These are phyloP conservation scores for Saccostrea glomerata DNA, from an alignment of 1,140 invertebrate species.

Conservation along the genomic window DNA sequence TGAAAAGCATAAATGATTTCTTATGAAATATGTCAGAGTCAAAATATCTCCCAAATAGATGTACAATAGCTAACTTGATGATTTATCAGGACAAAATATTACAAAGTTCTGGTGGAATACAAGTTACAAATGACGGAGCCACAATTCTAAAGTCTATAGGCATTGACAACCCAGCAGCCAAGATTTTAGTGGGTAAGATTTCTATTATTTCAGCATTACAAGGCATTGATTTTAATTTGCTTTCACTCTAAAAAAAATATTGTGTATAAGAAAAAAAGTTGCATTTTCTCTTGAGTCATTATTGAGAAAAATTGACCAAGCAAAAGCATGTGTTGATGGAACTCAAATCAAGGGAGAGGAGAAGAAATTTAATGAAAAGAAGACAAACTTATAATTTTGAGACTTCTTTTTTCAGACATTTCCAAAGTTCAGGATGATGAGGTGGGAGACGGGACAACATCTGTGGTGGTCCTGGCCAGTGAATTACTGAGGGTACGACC, in stretches of 20 bases:
- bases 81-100: constrained; percentile 93
- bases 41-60: background rate
- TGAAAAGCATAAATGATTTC: too few species aligned
- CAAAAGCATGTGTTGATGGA: too few species aligned
- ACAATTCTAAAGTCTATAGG: constrained; percentile 98
- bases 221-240: too few species aligned
- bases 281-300: too few species aligned
- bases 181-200: constrained; percentile 90
- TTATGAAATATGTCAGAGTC: too few species aligned
- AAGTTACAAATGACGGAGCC: constrained; percentile 99
- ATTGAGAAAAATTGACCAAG: too few species aligned
- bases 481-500: constrained; percentile 89
- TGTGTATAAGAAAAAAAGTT: too few species aligned
- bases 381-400: too few species aligned
- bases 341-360: background rate
- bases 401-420: constrained; percentile 85
- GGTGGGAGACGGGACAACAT: constrained; percentile 99
- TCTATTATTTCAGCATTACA: background rate
- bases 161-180: constrained; percentile 99
- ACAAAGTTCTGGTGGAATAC: constrained; percentile 88
- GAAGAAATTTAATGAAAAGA: background rate
- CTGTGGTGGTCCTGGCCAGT: constrained; percentile 97
- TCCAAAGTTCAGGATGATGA: constrained; percentile 99
- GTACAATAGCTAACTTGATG: background rate
- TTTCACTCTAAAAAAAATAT: too few species aligned